phyloP scores from a whole-genome alignment of 2,113 vertebrate species.

The Puma concolor region DNA sequence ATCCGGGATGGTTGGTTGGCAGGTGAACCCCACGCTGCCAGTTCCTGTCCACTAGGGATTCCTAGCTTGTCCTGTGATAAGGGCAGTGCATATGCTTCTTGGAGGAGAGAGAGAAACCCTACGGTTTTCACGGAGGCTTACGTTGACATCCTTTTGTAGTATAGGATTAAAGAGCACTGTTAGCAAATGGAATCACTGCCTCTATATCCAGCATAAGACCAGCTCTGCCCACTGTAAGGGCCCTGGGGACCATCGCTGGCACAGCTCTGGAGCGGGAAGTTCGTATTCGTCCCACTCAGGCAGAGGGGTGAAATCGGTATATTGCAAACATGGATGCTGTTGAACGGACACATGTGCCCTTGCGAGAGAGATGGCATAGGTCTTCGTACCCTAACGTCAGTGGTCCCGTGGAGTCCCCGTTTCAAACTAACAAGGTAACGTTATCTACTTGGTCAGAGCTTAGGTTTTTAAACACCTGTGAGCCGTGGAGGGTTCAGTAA shows the following conservation, averaged over 20 bases:
- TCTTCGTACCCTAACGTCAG: background rate
- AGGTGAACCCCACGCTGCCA: too few species aligned
- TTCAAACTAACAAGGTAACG: background rate
- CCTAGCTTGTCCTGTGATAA: background rate
- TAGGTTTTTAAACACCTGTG: background rate
- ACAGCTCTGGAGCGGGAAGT: background rate
- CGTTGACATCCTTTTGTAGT: background rate
- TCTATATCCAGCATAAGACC: background rate
- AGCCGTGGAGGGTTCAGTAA: background rate
- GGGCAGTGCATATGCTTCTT: background rate
- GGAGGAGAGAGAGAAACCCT: background rate
- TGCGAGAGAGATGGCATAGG: background rate
- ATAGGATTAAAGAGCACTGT: background rate
- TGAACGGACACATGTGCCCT: background rate
- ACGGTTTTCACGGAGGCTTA: background rate
- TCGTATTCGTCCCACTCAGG: background rate
- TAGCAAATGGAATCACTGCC: background rate
- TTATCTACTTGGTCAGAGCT: background rate
- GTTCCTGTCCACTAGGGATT: background rate
- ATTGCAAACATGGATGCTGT: background rate
- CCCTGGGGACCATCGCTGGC: background rate
- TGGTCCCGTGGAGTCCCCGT: background rate
- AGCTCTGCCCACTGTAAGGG: background rate
- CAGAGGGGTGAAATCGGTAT: background rate
- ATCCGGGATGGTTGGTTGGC: background rate